Base-by-base conservation (phyloP, 1,140 invertebrate genomes). In the Sycophila sp. region DNA sequence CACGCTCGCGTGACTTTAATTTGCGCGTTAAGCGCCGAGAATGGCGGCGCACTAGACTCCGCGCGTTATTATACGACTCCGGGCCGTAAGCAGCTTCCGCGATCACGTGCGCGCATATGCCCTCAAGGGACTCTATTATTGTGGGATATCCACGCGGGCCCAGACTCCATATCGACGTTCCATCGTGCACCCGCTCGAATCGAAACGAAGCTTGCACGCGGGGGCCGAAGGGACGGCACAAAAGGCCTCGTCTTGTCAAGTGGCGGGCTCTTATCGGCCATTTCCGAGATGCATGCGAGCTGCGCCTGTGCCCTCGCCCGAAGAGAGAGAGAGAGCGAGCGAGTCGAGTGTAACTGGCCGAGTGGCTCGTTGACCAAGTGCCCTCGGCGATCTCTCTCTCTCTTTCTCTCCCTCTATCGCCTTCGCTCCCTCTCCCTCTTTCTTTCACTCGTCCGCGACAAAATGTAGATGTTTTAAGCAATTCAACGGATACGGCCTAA, bases 261-360 rank as follows among this genome's bases (percentile, higher is more conserved):
- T 69, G 67, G 24, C 68, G 17, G 32, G 75, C 77, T 78, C 77
- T 78, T 78, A 78, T 78, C 77, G 74, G 75, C 73, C 75, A 76
- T 76, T 78, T 77, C 74, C 75, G 73, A 78, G 75, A 77, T 77
- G 75, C 75, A 76, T 73, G 73, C 73, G 68, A 47, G 42, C 42
- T 22, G 19, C 7, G 1, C n/a, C n/a, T n/a, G n/a, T n/a, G n/a
- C n/a, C n/a, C n/a, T n/a, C n/a, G 17, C 2, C 38, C 76, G 28
- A n/a, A 8, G 26, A 28, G 51, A 15, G 51, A 51, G 47, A 51
- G 47, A 30, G 5, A 30, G 32, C 10, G 24, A 2, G 10, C 10
- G n/a, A 28, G 51, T 58, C 38, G 42, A 69, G 65, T 51, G 22
- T 49, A 49, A 62, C n/a, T 30, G 56, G 56, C 10, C 24, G 67